Conservation (phyloP, 2,797 vertebrate species). For the Lindbergichthys nudifrons region DNA sequence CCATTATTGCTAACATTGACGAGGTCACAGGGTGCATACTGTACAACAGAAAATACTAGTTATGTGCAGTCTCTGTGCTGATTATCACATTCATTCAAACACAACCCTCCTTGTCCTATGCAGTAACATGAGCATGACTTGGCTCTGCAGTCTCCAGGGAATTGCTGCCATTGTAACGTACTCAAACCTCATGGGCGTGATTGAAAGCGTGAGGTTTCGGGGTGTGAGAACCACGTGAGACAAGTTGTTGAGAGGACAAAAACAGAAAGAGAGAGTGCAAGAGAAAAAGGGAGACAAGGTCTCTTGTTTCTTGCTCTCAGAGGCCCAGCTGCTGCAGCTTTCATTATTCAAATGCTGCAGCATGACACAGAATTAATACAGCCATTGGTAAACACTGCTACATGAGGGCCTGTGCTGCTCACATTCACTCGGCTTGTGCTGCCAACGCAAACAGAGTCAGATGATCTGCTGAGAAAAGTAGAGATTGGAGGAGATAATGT, state of each 20-base stretch:
- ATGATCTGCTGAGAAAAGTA: conserved; percentile 34
- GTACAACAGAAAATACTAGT: conserved; percentile 26
- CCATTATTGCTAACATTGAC: conserved; percentile 12
- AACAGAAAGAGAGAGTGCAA: conserved; percentile 63
- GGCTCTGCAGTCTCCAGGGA: conserved; percentile 63
- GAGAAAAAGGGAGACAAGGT: conserved; percentile 69
- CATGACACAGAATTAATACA: conserved; percentile 74
- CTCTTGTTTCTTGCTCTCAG: conserved; percentile 72
- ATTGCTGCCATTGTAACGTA: conserved; percentile 68
- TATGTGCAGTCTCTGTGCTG: conserved; percentile 45
- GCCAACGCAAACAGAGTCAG: conserved; percentile 56
- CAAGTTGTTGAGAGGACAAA: conserved; percentile 75
- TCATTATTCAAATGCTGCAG: conserved; percentile 75
- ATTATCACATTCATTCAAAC: conserved; percentile 70
- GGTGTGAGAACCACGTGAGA: conserved; percentile 78
- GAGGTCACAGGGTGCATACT: conserved; percentile 28
- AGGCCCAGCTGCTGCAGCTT: conserved; percentile 75
- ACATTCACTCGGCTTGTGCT: conserved; percentile 48
- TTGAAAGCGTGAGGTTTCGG: conserved; percentile 79
- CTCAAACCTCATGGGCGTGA: conserved; percentile 70
- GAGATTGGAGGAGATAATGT: conserved; percentile 35
- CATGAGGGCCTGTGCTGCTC: conserved; percentile 47
- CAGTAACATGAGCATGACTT: conserved; percentile 68
- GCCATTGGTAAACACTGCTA: conserved; percentile 62
- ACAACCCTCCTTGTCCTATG: conserved; percentile 72